Base-by-base conservation (phyloP, 2,113 vertebrate genomes). In the Pachypanchax playfairii region DNA sequence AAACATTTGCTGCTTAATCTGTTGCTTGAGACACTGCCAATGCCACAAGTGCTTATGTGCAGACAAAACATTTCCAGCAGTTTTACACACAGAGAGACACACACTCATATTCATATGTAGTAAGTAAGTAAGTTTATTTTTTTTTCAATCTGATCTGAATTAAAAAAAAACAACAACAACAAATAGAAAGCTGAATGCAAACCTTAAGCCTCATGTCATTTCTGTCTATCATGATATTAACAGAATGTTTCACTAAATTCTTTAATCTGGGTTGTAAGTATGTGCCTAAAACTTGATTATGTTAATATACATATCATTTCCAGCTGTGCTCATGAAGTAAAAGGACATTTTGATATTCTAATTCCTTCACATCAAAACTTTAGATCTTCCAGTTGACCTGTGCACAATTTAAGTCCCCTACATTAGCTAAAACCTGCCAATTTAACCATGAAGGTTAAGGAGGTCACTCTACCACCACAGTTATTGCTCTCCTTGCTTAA, bases 401-500 rank as follows among this genome's bases (percentile, higher is more conserved):
- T 20, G 2, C 5, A 29, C 14, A 24, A 5, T 3, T 26, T 43
- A n/a, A 41, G 35, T 46, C 25, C 62, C 20, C 14, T 49, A 33
- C 21, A 31, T 38, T 56, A 31, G 42, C 48, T 49, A 46, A 43
- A 59, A 59, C 22, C 24, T 55, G 31, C 20, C 28, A 10, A 31
- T 50, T 60, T 24, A 51, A 61, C 67, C 55, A 44, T 1, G 5
- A 54, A 9, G 10, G 42, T 10, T 18, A 28, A 41, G 28, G 17
- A 65, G 64, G 55, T 72, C 25, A 41, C 68, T 64, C 42, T 51
- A 54, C 46, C 55, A 41, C 48, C 44, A 43, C 61, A 70, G 65
- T 77, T 73, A 79, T 62, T 39, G 58, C 50, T 53, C 47, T 25
- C 63, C 65, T 39, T 65, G 44, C 22, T 56, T 36, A 57, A 70